phyloP scores from a whole-genome alignment of 2,888 invertebrate genomes.

The Ochropleura leucogaster region DNA sequence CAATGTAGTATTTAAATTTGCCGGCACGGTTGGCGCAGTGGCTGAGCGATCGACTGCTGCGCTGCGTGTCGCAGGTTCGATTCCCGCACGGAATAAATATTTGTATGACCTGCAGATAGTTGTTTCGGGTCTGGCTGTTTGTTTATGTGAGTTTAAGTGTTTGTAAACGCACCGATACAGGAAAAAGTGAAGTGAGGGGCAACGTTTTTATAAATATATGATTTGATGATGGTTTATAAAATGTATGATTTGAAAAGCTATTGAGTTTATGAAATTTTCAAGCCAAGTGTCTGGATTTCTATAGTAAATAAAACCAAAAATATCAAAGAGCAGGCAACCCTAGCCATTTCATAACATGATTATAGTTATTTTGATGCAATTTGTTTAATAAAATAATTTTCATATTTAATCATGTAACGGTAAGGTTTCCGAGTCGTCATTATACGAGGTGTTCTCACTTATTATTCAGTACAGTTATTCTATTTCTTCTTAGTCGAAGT shows the following conservation, averaged over 20 bases:
- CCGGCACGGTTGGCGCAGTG: no score
- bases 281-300: not conserved
- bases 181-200: no score
- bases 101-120: no score
- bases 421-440: slow-evolving; percentile 24
- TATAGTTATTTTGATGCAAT: slow-evolving; percentile 42
- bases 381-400: slow-evolving; percentile 44
- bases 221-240: no score
- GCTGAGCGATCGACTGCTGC: no score
- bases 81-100: no score
- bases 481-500: not conserved
- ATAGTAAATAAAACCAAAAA: not conserved
- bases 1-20: no score
- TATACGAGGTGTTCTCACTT: slow-evolving; percentile 18
- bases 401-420: slow-evolving; percentile 32
- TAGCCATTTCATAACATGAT: slow-evolving; percentile 37
- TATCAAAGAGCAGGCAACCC: slow-evolving; percentile 30
- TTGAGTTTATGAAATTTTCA: not conserved
- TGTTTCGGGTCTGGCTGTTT: no score
- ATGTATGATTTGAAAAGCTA: not conserved
- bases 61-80: no score
- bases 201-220: no score
- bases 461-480: slow-evolving; percentile 16
- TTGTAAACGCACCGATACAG: no score
- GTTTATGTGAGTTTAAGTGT: no score